A percentile compares a stretch with the other conserved stretches of the same genome.
Evolutionary conservation across 2,797 vertebrate genomes (phyloP).

Genomic region (Eleutherodactylus coqui): DNA sequence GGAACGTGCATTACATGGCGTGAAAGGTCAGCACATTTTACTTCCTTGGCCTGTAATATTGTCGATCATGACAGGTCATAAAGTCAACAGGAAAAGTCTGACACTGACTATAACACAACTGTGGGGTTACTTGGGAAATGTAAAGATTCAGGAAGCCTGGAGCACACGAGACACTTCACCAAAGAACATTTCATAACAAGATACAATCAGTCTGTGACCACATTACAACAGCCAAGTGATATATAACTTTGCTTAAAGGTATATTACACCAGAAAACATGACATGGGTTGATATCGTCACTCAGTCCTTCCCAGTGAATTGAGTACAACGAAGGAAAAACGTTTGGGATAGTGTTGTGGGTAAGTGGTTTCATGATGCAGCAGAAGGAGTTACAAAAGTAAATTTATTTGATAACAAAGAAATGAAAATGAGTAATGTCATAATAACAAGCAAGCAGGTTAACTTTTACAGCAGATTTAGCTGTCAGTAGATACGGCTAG

Average conservation of each 20-base stretch:
- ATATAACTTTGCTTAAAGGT: conserved; percentile 12
- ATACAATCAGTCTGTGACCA: conserved; percentile 7
- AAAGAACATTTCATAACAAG: conserved; percentile 36
- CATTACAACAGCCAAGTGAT: not conserved
- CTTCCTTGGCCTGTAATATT: conserved; percentile 41
- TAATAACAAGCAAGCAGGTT: too few species aligned
- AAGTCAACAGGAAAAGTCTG: conserved; percentile 59
- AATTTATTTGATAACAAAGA: too few species aligned
- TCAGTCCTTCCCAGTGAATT: too few species aligned
- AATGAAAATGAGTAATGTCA: too few species aligned
- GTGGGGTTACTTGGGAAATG: not conserved
- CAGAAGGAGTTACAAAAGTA: too few species aligned
- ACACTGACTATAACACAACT: conserved; percentile 31
- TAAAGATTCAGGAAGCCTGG: conserved; percentile 45
- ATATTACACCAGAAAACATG: not conserved
- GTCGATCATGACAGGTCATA: conserved; percentile 42
- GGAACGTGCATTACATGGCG: conserved; percentile 20
- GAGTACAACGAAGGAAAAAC: too few species aligned
- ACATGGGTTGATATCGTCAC: not conserved
- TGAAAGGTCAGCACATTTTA: not conserved
- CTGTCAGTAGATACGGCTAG: too few species aligned
- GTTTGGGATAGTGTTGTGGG: too few species aligned
- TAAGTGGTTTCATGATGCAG: too few species aligned
- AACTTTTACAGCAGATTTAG: too few species aligned
- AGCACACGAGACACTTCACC: conserved; percentile 36